These are phyloP conservation scores for Scophthalmus maximus DNA, from an alignment of 2,113 vertebrate genomes.

Conservation along the genomic window DNA sequence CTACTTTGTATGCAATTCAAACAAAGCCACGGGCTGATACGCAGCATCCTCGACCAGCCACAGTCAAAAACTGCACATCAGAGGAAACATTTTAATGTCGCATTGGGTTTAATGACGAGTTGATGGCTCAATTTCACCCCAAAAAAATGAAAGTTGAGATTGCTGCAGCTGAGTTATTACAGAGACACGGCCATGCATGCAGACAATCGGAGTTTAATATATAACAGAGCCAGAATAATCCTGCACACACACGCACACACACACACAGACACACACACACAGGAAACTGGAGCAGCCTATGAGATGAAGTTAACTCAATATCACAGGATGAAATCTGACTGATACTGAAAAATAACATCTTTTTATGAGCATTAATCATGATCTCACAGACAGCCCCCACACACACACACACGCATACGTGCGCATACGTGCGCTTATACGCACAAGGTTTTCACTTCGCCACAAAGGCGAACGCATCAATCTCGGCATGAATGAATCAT, in stretches of 20 bases:
- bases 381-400: constrained; percentile 14
- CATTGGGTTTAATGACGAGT: constrained; percentile 17
- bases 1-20: too few relatives aligned
- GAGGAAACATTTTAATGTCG: constrained; percentile 26
- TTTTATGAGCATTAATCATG: constrained; percentile 19
- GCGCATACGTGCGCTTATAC: constrained; percentile 9
- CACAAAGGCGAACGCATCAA: constrained; percentile 18
- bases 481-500: constrained; percentile 70
- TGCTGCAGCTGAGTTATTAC: constrained; percentile 49
- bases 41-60: background rate
- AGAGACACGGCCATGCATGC: constrained; percentile 8
- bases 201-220: constrained; percentile 37
- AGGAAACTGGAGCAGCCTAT: constrained; percentile 37
- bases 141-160: constrained; percentile 47
- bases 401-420: constrained; percentile 11
- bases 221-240: constrained; percentile 35
- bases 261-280: background rate
- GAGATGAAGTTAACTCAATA: constrained; percentile 37
- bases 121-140: constrained; percentile 31
- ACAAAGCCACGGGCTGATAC: background rate
- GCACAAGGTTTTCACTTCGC: constrained; percentile 14
- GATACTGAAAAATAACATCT: constrained; percentile 32
- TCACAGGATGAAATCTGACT: constrained; percentile 27
- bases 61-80: constrained; percentile 19
- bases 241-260: constrained; percentile 20